A percentile compares a stretch with the other conserved stretches of the same genome.
Evolutionary conservation across 2,888 invertebrate genomes (phyloP).

Genomic region (Dryobota labecula): DNA sequence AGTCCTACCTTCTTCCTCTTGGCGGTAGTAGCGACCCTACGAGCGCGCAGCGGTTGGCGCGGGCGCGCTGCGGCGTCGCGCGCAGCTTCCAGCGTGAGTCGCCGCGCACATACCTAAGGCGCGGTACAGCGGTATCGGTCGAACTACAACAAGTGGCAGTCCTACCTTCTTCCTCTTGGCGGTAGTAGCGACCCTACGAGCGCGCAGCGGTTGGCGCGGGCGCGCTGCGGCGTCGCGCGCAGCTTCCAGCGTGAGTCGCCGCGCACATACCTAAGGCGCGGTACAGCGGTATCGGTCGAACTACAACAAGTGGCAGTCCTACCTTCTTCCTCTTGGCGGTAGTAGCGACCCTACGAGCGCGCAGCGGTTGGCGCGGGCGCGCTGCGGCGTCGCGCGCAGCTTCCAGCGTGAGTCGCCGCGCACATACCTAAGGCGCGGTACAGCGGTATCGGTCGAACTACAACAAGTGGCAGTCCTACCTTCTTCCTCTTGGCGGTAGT

Average conservation of each 20-base stretch:
- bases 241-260: background rate
- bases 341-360: background rate
- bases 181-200: background rate
- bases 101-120: too few relatives aligned
- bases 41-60: constrained; percentile 97
- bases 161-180: background rate
- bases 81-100: constrained; percentile 99
- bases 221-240: background rate
- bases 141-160: constrained; percentile 77
- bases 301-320: too few relatives aligned
- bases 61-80: constrained; percentile 97
- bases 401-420: too few relatives aligned
- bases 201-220: background rate
- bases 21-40: constrained; percentile 98
- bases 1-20: constrained; percentile 91
- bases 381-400: background rate
- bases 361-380: background rate
- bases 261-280: too few relatives aligned
- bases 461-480: background rate
- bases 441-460: too few relatives aligned
- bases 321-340: constrained; percentile 2
- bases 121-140: too few relatives aligned
- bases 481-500: constrained; percentile 9
- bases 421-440: too few relatives aligned
- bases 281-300: too few relatives aligned